Percentiles rank a stretch among this genome's conserved stretches.
Evolutionary conservation across 2,888 invertebrate species (phyloP).

Genomic region (Caenorhabditis becei): DNA sequence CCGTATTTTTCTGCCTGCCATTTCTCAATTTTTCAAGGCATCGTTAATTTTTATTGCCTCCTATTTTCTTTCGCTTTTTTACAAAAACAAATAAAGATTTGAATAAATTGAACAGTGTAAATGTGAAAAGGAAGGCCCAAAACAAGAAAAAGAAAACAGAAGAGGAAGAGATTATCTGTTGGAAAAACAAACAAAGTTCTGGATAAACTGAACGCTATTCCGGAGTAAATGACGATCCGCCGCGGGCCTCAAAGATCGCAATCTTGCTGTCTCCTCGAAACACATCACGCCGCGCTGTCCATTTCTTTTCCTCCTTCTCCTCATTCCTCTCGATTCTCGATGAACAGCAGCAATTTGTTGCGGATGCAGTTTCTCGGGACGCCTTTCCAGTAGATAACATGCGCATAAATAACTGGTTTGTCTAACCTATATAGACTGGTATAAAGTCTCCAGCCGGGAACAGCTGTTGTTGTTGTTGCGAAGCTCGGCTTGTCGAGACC

Average conservation of each 20-base stretch:
- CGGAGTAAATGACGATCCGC: slow-evolving; percentile 6
- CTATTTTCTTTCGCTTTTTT: not conserved
- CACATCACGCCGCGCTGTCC: slow-evolving; percentile 15
- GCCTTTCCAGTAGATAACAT: slow-evolving; percentile 46
- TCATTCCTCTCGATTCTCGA: slow-evolving; percentile 11
- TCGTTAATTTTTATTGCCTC: slow-evolving; percentile 8
- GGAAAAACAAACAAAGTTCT: slow-evolving; percentile 9
- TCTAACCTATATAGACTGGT: slow-evolving; percentile 55
- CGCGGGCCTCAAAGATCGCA: slow-evolving; percentile 46
- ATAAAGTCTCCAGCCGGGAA: slow-evolving; percentile 30
- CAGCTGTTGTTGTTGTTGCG: slow-evolving; percentile 6
- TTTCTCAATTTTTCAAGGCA: slow-evolving; percentile 6
- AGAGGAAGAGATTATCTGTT: too few species aligned
- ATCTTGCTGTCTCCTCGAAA: slow-evolving; percentile 34
- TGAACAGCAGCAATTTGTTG: slow-evolving; percentile 46
- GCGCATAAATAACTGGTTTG: slow-evolving; percentile 52
- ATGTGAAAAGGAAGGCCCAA: not conserved
- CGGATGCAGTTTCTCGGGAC: slow-evolving; percentile 26
- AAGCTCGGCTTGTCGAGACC: too few species aligned
- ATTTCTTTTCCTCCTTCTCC: slow-evolving; percentile 12
- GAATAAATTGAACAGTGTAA: slow-evolving; percentile 9
- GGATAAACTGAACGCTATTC: slow-evolving; percentile 11
- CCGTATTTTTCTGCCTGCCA: slow-evolving; percentile 16
- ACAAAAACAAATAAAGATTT: slow-evolving; percentile 11
- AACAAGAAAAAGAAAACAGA: too few species aligned